Evolutionary conservation across 2,797 vertebrate genomes (phyloP).

Genomic region (Arremon aurantiirostris): DNA sequence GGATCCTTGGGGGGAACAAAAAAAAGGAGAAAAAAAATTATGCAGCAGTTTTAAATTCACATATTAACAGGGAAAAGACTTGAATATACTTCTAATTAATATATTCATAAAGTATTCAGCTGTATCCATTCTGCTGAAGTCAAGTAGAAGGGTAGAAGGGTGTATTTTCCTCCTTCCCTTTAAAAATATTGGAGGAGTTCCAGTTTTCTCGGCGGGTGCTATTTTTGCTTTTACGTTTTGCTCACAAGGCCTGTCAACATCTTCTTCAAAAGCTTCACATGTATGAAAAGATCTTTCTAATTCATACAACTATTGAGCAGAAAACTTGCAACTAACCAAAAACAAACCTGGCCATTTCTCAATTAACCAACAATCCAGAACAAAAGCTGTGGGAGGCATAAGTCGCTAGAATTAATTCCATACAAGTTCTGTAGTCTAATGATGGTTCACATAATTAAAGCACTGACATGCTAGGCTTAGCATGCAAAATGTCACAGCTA

Average conservation of each 20-base stretch:
- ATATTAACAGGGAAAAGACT: neutral
- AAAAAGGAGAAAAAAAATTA: neutral
- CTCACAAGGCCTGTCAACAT: neutral
- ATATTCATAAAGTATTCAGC: neutral
- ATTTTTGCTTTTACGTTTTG: slow-evolving; percentile 10
- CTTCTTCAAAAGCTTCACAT: neutral
- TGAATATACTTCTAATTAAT: slow-evolving; percentile 5
- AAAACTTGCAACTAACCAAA: slow-evolving; percentile 36
- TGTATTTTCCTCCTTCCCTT: neutral
- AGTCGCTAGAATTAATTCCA: slow-evolving; percentile 6
- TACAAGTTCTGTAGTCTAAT: neutral
- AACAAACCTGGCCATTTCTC: slow-evolving; percentile 32
- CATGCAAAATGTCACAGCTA: neutral
- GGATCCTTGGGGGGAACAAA: fast-evolving
- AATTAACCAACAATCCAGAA: neutral
- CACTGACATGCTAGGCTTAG: neutral
- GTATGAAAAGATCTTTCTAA: slow-evolving; percentile 4
- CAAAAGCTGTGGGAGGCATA: slow-evolving; percentile 1
- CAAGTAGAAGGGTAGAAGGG: slow-evolving; percentile 18
- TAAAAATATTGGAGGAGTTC: slow-evolving; percentile 17
- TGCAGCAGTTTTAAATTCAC: neutral
- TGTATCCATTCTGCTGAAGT: slow-evolving; percentile 15
- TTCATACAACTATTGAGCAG: neutral
- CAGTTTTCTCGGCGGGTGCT: neutral
- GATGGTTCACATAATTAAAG: neutral